Percentiles rank a stretch among this genome's conserved stretches.
phyloP scores from a whole-genome alignment of 2,797 vertebrate species.

The Lagodon rhomboides region DNA sequence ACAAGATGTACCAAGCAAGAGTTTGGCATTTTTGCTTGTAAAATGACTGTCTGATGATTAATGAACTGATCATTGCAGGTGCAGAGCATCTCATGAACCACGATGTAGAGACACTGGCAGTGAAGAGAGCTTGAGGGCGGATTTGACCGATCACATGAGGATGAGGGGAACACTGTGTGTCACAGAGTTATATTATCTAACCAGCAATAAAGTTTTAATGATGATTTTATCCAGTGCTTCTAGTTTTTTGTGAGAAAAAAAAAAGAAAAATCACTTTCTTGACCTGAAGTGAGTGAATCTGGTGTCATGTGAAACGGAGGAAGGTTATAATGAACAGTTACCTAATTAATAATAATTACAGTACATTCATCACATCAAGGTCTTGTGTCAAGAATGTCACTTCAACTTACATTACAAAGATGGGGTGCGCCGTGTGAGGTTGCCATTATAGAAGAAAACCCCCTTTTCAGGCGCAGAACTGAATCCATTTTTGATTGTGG shows the following conservation, averaged over 20 bases:
- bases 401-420: conserved; percentile 52
- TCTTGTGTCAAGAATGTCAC: conserved; percentile 52
- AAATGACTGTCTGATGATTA: background rate
- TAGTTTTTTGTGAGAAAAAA: conserved; percentile 39
- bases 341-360: background rate
- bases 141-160: background rate
- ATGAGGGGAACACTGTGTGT: conserved; percentile 11
- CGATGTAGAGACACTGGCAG: background rate
- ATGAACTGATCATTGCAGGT: background rate
- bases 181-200: conserved; percentile 39
- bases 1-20: background rate
- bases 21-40: background rate
- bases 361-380: conserved; percentile 41
- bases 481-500: background rate
- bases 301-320: background rate
- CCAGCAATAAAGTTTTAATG: conserved; percentile 62
- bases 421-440: conserved; percentile 57
- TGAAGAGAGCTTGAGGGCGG: background rate
- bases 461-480: conserved; percentile 36
- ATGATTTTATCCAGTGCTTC: conserved; percentile 19
- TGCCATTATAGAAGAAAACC: conserved; percentile 71
- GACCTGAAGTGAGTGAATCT: background rate
- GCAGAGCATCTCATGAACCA: background rate
- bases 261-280: background rate
- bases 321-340: background rate